Evolutionary conservation across 2,888 invertebrate genomes (phyloP).

Genomic region (Himalopsyche japonica): DNA sequence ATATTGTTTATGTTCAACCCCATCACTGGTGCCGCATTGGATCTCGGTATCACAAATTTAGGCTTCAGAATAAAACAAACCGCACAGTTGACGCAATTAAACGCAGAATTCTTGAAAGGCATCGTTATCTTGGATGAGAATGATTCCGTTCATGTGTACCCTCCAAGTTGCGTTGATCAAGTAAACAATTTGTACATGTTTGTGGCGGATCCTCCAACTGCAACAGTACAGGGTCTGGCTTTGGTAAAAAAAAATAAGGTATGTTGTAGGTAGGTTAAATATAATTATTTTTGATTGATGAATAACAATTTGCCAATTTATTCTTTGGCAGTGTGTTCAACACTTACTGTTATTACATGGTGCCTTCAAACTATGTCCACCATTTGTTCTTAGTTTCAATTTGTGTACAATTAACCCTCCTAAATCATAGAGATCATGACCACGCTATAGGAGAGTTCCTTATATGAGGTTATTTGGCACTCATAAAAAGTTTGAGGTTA

Average conservation of each 20-base stretch:
- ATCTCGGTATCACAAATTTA: conserved; percentile 59
- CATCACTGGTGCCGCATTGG: conserved; percentile 75
- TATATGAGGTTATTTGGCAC: too few species aligned
- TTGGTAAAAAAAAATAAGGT: conserved; percentile 53
- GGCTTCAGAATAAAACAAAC: conserved; percentile 75
- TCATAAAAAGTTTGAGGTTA: too few species aligned
- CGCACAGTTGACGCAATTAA: conserved; percentile 69
- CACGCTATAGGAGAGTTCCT: too few species aligned
- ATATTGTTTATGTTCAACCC: conserved; percentile 87
- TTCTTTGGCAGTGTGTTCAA: too few species aligned
- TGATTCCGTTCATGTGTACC: conserved; percentile 71
- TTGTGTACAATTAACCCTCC: too few species aligned
- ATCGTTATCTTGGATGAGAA: conserved; percentile 73
- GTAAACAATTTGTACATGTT: conserved; percentile 57
- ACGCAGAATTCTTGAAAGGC: conserved; percentile 76
- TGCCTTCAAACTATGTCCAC: too few species aligned
- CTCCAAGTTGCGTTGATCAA: conserved; percentile 59
- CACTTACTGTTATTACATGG: too few species aligned
- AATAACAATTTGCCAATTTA: conserved; percentile 11
- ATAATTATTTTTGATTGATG: neutral
- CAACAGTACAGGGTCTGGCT: conserved; percentile 53
- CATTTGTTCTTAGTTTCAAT: too few species aligned
- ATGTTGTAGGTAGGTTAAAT: conserved; percentile 17
- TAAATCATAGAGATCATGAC: too few species aligned
- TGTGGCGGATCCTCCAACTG: conserved; percentile 54